Evolutionary conservation across 2,797 vertebrate species (phyloP), one percentile per base, ranked within the genome.

Genomic region (Poeciliopsis infans): DNA sequence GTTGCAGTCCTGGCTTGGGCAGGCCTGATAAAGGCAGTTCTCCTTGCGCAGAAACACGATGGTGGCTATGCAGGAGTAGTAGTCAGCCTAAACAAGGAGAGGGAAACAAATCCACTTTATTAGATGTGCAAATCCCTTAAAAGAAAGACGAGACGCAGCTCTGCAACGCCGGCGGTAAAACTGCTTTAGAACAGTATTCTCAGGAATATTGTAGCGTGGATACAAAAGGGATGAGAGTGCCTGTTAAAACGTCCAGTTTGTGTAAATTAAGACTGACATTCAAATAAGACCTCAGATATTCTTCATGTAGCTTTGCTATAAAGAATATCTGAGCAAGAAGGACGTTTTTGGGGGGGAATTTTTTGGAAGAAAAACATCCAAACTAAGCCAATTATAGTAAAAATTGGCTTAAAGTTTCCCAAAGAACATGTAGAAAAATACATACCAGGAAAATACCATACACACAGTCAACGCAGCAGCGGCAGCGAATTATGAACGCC

Each of bases 11-110:
- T 96, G 96, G 86, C 94, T 97, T 13, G 97, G 97, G 85, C 98
- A 99, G 2, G 98, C 98, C 95, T 98, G 97, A 95, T 99, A 99
- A 89, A 99, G 94, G 82, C 96, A 99, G 92, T 97, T 98, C 82
- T 99, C 98, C 86, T 99, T 99, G 46, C 96, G 96, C 89, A 99
- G 95, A 92, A 97, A 98, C 71, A 99, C 96, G 10, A 99, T 95
- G 0, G 97, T 98, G 1, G 95, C 97, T 71, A 97, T 94, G 78
- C 96, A 97, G 86, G 96, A 97, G 87, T 95, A 99, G 93, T 99
- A 99, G 94, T 99, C 98, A 0, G 97, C 97, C 98, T 99, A 36
- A 47, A 81, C n/a, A 23, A 36, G 16, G 1, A 18, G 1, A 71
- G 6, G 11, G 1, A 59, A 69, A 71, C 18, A 76, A 80, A 55